Conservation (phyloP, 1,140 invertebrate species). For the Drosophila murphyi region DNA sequence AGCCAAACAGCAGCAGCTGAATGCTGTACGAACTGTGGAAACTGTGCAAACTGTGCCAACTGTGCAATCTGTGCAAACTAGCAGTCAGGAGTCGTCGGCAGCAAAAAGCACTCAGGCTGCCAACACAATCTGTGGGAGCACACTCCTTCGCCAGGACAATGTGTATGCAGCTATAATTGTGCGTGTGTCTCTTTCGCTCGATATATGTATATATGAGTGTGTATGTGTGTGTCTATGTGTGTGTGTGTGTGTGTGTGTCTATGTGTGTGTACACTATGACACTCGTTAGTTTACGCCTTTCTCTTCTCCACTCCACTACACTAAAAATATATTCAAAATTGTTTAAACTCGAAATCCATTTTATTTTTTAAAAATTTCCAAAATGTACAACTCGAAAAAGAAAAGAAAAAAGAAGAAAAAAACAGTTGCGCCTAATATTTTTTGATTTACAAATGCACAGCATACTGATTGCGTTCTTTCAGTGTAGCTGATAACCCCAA, state of each 20-base stretch:
- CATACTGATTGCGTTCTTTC: neutral
- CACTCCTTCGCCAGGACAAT: slow-evolving; percentile 33
- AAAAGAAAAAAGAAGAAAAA: neutral
- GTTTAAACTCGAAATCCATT: no score
- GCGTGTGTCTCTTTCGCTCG: neutral
- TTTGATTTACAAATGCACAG: no score
- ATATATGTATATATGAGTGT: slow-evolving; percentile 7
- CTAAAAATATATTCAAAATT: neutral
- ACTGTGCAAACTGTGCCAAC: neutral
- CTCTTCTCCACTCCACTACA: slow-evolving; percentile 5
- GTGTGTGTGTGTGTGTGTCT: slow-evolving; percentile 8
- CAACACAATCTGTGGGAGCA: slow-evolving; percentile 18
- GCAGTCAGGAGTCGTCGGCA: slow-evolving; percentile 1
- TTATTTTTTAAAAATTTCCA: no score
- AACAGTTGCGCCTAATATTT: neutral
- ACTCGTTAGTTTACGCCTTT: slow-evolving; percentile 54
- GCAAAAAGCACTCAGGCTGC: slow-evolving; percentile 30
- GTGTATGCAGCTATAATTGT: slow-evolving; percentile 21
- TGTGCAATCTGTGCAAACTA: neutral
- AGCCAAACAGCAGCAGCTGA: slow-evolving; percentile 17
- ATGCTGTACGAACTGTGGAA: neutral
- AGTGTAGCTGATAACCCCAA: neutral
- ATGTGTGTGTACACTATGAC: neutral
- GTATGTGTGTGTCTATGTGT: slow-evolving; percentile 3
- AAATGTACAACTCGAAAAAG: no score